These are phyloP conservation scores for Chrysogorgia sp. DNA, from an alignment of 92 coral and sea anemone species.

Conservation along the genomic window DNA sequence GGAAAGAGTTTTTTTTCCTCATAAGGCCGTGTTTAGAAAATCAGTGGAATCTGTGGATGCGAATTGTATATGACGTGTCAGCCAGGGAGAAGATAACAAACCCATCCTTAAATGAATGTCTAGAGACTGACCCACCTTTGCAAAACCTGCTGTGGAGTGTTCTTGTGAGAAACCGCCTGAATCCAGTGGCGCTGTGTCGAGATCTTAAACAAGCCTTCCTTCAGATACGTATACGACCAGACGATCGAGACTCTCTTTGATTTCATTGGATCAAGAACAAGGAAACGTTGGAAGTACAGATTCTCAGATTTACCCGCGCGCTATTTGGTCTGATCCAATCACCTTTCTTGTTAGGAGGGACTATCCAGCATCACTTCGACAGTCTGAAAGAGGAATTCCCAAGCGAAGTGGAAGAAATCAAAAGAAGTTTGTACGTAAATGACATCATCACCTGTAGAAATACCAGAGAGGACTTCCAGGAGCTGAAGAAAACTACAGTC, in stretches of 20 bases:
- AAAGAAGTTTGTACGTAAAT: constrained; percentile 15
- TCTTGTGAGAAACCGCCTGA: constrained; percentile 19
- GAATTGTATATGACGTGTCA: no score
- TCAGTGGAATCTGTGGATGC: no score
- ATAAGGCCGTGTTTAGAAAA: no score
- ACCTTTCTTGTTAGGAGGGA: constrained; percentile 53
- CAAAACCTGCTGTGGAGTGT: constrained; percentile 39
- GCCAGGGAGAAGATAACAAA: no score
- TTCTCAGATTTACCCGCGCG: no score
- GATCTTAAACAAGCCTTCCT: constrained; percentile 38
- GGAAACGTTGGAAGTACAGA: no score
- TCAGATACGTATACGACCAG: neutral
- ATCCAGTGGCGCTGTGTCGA: constrained; percentile 12
- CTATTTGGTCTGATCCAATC: constrained; percentile 55
- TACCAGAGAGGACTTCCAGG: constrained; percentile 10
- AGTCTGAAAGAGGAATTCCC: constrained; percentile 42
- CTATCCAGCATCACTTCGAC: constrained; percentile 37
- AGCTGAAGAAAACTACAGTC: constrained; percentile 1
- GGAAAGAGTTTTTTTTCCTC: no score
- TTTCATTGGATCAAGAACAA: constrained; percentile 22
- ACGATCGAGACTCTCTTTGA: constrained; percentile 8
- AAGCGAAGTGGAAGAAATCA: constrained; percentile 14
- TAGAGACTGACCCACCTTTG: no score
- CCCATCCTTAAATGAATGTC: no score
- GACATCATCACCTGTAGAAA: constrained; percentile 22